Evolutionary conservation across 53 echinoderm and acorn worm species (phyloP).

Genomic region (Arbacia lixula): DNA sequence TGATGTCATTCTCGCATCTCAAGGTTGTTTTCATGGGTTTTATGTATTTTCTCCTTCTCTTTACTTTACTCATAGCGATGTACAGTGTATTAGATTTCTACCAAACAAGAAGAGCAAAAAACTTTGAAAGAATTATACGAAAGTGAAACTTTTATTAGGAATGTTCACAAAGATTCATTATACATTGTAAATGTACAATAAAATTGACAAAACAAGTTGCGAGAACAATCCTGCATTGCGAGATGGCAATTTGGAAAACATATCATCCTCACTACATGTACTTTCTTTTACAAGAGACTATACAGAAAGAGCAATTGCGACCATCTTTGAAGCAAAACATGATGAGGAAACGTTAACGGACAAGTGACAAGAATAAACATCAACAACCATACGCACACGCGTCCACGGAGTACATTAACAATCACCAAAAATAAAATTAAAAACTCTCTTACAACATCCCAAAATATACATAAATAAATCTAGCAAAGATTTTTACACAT

Average conservation of each 20-base stretch:
- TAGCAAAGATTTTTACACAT: too few species aligned
- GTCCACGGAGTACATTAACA: too few species aligned
- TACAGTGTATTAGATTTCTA: background rate
- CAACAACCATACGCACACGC: too few species aligned
- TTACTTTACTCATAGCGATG: too few species aligned
- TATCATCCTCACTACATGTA: background rate
- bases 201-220: background rate
- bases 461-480: constrained; percentile 45
- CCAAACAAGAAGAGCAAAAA: background rate
- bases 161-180: constrained; percentile 27
- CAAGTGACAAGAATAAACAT: too few species aligned
- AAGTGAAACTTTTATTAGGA: constrained; percentile 54
- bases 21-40: too few species aligned
- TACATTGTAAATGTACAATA: constrained; percentile 3
- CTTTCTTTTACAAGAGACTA: background rate
- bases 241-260: constrained; percentile 1
- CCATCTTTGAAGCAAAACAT: too few species aligned
- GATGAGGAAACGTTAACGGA: too few species aligned
- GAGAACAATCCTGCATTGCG: background rate
- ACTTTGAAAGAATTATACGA: constrained; percentile 10
- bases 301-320: too few species aligned
- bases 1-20: too few species aligned
- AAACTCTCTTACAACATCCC: background rate
- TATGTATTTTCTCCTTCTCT: too few species aligned
- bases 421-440: too few species aligned